Percentiles rank a stretch among this genome's conserved stretches.
phyloP scores from a whole-genome alignment of 92 coral and sea anemone genomes.

The Chrysogorgia sp. region DNA sequence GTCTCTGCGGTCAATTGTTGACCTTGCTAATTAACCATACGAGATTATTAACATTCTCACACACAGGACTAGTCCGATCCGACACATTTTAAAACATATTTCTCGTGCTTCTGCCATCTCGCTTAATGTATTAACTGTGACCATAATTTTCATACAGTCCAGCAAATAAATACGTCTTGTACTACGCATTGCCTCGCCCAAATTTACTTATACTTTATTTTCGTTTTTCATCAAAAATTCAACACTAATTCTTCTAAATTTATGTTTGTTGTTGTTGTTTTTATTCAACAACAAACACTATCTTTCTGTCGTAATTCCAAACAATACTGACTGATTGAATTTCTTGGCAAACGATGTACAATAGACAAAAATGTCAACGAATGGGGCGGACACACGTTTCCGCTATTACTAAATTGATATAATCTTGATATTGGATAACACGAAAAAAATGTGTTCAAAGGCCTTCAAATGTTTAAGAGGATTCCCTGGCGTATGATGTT shows the following conservation, averaged over 20 bases:
- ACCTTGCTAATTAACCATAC: constrained; percentile 11
- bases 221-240: too few species aligned
- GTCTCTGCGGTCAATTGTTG: constrained; percentile 21
- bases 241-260: too few species aligned
- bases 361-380: not conserved
- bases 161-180: too few species aligned
- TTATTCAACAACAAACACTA: not conserved
- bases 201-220: too few species aligned
- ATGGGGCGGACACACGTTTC: not conserved
- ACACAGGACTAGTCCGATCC: not conserved
- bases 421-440: not conserved
- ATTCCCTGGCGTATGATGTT: constrained; percentile 1
- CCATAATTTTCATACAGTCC: not conserved
- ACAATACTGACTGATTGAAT: not conserved
- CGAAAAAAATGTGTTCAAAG: not conserved
- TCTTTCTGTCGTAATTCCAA: too few species aligned
- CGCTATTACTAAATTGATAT: not conserved
- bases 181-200: too few species aligned
- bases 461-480: not conserved
- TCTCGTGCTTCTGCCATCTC: not conserved
- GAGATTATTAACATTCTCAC: not conserved
- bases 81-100: not conserved
- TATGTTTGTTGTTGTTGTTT: not conserved
- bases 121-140: not conserved
- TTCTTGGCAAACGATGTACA: not conserved